Conservation (phyloP, 1,140 invertebrate species). For the Thalassaphorura encarpata region DNA sequence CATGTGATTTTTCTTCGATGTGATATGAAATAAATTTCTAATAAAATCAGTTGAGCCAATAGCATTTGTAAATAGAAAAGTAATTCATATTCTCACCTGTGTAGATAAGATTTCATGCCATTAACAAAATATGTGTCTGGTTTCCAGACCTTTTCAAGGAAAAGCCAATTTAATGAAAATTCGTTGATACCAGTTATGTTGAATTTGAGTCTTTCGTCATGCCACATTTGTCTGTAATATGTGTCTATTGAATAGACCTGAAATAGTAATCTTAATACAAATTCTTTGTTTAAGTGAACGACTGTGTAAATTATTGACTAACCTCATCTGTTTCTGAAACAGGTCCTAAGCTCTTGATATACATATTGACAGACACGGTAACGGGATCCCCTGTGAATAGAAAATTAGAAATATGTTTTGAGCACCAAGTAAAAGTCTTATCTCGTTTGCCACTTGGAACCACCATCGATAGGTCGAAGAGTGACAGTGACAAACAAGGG, state of each 20-base stretch:
- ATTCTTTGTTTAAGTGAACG: neutral
- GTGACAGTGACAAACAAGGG: neutral
- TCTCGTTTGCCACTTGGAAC: too few relatives aligned
- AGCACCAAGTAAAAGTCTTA: too few relatives aligned
- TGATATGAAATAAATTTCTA: too few relatives aligned
- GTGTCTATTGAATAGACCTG: conserved; percentile 52
- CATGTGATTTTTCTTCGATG: too few relatives aligned
- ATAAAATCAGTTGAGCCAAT: too few relatives aligned
- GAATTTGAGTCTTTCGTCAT: conserved; percentile 45
- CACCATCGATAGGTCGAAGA: too few relatives aligned
- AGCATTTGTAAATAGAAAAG: too few relatives aligned
- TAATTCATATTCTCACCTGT: too few relatives aligned
- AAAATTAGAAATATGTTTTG: neutral
- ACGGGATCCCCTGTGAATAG: conserved; percentile 39
- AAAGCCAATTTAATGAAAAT: conserved; percentile 45
- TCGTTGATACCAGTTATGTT: conserved; percentile 36
- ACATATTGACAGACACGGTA: conserved; percentile 42
- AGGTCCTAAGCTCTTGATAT: conserved; percentile 46
- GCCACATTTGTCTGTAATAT: conserved; percentile 49
- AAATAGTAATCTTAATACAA: too few relatives aligned
- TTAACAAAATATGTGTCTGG: conserved; percentile 52
- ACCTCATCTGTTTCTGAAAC: conserved; percentile 47
- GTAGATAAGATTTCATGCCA: too few relatives aligned
- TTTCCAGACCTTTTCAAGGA: conserved; percentile 35
- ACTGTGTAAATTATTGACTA: neutral